A percentile compares a stretch with the other conserved stretches of the same genome.
These are phyloP conservation scores for Dryocosmus kuriphilus DNA, from an alignment of 2,888 invertebrate species.

Conservation along the genomic window DNA sequence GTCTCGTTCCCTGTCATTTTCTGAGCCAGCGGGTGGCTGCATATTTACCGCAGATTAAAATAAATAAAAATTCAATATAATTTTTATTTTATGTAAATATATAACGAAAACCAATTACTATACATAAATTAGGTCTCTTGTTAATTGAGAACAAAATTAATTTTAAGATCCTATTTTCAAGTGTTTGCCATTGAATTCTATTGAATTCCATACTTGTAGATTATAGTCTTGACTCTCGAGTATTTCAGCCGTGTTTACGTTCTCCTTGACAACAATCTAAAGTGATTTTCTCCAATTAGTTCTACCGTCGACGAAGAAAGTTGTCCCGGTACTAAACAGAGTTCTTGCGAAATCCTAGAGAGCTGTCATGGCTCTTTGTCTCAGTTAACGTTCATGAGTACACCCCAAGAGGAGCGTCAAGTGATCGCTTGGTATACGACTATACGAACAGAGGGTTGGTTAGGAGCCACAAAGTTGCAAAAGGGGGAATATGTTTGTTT, in stretches of 20 bases:
- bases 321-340: not conserved
- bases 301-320: conserved; percentile 24
- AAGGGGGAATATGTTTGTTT: conserved; percentile 39
- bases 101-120: too few species aligned
- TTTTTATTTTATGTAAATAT: too few species aligned
- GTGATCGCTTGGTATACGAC: conserved; percentile 34
- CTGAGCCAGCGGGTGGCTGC: too few species aligned
- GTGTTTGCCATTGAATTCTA: not conserved
- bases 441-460: conserved; percentile 34
- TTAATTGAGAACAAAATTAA: too few species aligned
- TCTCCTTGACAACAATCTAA: conserved; percentile 31
- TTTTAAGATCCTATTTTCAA: not conserved
- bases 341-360: conserved; percentile 23
- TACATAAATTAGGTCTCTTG: too few species aligned
- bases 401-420: conserved; percentile 15
- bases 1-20: too few species aligned
- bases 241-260: not conserved
- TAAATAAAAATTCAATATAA: too few species aligned
- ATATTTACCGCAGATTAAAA: too few species aligned
- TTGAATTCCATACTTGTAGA: not conserved
- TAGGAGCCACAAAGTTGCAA: conserved; percentile 34
- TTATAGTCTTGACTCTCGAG: not conserved
- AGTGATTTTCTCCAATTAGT: conserved; percentile 38
- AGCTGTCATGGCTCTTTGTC: conserved; percentile 37
- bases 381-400: conserved; percentile 34